phyloP scores from a whole-genome alignment of 2,797 vertebrate species.

The Lagocephalus sceleratus region DNA sequence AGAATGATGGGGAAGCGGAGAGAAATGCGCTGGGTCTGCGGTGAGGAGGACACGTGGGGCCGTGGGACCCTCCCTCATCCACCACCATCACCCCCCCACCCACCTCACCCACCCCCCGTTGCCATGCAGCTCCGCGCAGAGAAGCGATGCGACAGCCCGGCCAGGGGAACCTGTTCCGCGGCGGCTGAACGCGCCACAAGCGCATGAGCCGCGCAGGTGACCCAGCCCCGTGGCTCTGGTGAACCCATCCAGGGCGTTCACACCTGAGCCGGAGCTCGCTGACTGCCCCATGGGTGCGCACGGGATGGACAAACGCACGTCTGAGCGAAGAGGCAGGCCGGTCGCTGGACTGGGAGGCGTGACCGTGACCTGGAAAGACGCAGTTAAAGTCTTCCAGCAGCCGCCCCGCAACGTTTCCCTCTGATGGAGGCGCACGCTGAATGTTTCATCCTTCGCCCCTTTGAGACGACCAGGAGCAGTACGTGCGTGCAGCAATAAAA shows the following conservation, averaged over 20 bases:
- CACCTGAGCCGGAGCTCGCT: too few species aligned
- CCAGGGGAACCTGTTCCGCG: not conserved
- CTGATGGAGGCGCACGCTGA: constrained; percentile 63
- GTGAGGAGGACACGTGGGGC: constrained; percentile 68
- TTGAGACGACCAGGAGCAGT: constrained; percentile 30
- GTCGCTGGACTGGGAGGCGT: not conserved
- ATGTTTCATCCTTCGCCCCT: constrained; percentile 62
- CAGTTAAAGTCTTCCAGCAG: constrained; percentile 9
- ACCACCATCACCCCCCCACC: constrained; percentile 47
- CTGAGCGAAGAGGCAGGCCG: constrained; percentile 5
- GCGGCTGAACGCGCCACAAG: too few species aligned
- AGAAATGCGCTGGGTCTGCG: constrained; percentile 53
- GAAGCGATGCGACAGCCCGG: constrained; percentile 51
- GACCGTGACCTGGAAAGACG: constrained; percentile 16
- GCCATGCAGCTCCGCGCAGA: constrained; percentile 65
- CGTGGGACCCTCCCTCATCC: constrained; percentile 66
- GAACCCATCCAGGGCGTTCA: too few species aligned
- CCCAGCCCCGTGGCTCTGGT: not conserved
- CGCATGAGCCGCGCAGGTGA: too few species aligned
- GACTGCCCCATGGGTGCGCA: too few species aligned
- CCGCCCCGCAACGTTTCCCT: constrained; percentile 28
- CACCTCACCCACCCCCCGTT: constrained; percentile 58
- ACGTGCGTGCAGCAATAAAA: not conserved
- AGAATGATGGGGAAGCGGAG: constrained; percentile 42
- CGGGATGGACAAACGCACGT: too few species aligned